These are phyloP conservation scores for Ceratoteleas bidentatus DNA, from an alignment of 1,140 invertebrate species.

Conservation along the genomic window DNA sequence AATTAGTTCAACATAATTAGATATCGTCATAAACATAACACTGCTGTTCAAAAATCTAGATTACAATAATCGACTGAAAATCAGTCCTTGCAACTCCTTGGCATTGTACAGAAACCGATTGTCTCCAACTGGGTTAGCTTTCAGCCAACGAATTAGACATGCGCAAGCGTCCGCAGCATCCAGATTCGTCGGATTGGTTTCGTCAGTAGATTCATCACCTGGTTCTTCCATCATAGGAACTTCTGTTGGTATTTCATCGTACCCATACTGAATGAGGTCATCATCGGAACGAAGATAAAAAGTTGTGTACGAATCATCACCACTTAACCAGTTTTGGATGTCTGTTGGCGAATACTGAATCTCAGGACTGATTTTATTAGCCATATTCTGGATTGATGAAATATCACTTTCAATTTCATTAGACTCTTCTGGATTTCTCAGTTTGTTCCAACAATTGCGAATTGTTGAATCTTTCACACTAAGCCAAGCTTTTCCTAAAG, in stretches of 20 bases:
- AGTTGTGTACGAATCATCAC: conserved; percentile 13
- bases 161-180: neutral
- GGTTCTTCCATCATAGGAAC: conserved; percentile 6
- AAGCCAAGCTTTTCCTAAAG: conserved; percentile 1
- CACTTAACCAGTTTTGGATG: neutral
- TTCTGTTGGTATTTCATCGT: conserved; percentile 3
- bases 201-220: neutral
- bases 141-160: conserved; percentile 5
- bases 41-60: neutral
- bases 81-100: conserved; percentile 1
- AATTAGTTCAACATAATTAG: neutral
- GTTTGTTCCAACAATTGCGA: conserved; percentile 7
- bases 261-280: conserved; percentile 1
- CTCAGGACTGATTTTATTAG: neutral
- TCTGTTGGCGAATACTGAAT: neutral
- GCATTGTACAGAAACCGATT: neutral
- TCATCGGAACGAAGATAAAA: conserved; percentile 8
- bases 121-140: neutral
- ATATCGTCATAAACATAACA: neutral
- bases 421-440: neutral
- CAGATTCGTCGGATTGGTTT: neutral
- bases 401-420: neutral
- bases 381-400: neutral
- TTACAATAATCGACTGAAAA: neutral
- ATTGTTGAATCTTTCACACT: neutral